Base-by-base conservation (phyloP, 2,888 invertebrate species). In the Platypus cylindrus region DNA sequence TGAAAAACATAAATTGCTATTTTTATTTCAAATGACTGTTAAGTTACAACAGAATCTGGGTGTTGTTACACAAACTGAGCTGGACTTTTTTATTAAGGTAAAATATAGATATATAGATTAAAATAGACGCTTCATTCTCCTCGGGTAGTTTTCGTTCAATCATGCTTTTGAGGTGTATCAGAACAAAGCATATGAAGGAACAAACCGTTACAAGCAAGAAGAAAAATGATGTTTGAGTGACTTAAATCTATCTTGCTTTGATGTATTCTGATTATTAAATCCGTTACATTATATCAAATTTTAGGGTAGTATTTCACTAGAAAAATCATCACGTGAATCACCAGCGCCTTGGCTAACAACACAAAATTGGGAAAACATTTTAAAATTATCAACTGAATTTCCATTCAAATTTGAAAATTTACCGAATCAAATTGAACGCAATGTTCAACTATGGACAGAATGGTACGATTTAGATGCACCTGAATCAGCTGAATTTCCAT, bases 1-100 rank as follows among this genome's bases (percentile, higher is more conserved):
- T 59, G 89, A 91, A 59, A 77, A 77, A 26, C 90, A 93, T 64
- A 91, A 93, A 57, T 64, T 93, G 18, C 65, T 93, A 14, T 91
- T 77, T 59, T 90, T 91, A 0, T 86, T 93, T 59, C 87, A 89
- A 74, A 89, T 93, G 66, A 77, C 85, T 40, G 74, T 79, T 11
- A 85, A 83, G 55, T 58, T 93, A 44, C 77, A 89, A 48, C 77
- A 81, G 56, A 79, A 78, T 48, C 67, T 73, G 5, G 70, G 63
- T 0, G 53, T 64, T 14, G 61, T 91, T 1, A 59, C 56, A 0
- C 86, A 84, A 51, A 54, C 62, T 4, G 78, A 91, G 54, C 57
- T 93, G 16, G 86, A 90, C 55, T 93, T 93, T 65, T 91, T 93
- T 56, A 84, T 90, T 47, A 91, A 90, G 52, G 89, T 47, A 40